These are phyloP conservation scores for Chaetorhynchus papuensis DNA, from an alignment of 2,113 vertebrate species.

Conservation along the genomic window DNA sequence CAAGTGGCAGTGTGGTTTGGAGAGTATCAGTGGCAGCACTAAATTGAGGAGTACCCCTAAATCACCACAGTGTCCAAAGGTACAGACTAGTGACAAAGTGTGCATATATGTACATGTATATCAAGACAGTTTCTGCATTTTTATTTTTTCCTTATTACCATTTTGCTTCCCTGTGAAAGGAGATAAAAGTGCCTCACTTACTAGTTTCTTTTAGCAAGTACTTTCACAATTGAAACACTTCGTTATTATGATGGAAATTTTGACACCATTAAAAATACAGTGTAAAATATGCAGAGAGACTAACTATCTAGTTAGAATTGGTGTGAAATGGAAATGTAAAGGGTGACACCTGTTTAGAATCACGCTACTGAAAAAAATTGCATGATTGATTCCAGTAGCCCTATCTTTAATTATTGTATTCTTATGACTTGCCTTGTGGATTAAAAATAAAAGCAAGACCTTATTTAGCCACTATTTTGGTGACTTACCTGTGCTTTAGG, in stretches of 20 bases:
- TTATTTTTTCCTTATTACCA: background rate
- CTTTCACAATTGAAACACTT: background rate
- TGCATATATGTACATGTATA: background rate
- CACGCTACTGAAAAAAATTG: background rate
- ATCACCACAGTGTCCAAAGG: background rate
- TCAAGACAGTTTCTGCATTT: background rate
- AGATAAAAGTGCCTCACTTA: background rate
- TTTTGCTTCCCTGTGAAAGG: background rate
- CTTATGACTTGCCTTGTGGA: background rate
- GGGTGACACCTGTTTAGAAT: background rate
- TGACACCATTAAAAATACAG: conserved; percentile 12
- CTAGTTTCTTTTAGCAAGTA: background rate
- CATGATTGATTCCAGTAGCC: background rate
- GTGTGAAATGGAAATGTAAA: background rate
- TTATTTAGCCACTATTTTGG: background rate
- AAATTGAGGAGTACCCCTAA: background rate
- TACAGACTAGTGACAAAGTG: background rate
- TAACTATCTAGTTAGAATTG: background rate
- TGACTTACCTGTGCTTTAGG: background rate
- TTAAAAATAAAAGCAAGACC: background rate
- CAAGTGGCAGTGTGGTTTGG: background rate
- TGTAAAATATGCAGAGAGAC: conserved; percentile 32
- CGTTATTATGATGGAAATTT: background rate
- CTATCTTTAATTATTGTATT: background rate
- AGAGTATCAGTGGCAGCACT: background rate